These are phyloP conservation scores for Oreochromis spilurus DNA, from an alignment of 2,113 vertebrate species.

Conservation along the genomic window DNA sequence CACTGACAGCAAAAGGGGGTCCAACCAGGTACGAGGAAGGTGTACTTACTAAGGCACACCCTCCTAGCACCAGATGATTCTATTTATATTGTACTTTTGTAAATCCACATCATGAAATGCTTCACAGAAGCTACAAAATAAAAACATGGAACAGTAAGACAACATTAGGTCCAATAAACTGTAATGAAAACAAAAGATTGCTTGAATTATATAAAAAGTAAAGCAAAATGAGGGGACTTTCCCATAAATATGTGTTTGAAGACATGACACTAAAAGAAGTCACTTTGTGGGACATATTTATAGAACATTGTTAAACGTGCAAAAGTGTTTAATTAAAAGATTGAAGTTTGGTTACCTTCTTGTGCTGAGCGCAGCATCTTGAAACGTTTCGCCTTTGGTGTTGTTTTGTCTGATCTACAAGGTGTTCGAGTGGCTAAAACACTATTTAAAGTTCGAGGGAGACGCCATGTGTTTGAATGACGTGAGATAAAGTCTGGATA, in stretches of 20 bases:
- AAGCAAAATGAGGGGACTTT: background rate
- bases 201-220: background rate
- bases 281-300: background rate
- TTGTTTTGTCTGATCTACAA: background rate
- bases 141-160: accelerated
- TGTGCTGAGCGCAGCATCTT: background rate
- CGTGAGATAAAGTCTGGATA: background rate
- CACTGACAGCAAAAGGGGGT: background rate
- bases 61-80: background rate
- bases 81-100: background rate
- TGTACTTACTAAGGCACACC: background rate
- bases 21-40: background rate
- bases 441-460: accelerated
- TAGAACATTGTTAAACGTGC: background rate
- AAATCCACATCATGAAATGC: background rate
- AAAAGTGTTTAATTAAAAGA: background rate
- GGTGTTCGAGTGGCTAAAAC: background rate
- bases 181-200: background rate
- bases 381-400: background rate
- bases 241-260: background rate
- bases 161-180: background rate
- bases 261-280: background rate
- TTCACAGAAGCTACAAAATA: background rate
- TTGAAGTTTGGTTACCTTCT: background rate
- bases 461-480: background rate